Conservation (phyloP, 2,888 invertebrate species). For the Drosophila paranaensis region DNA sequence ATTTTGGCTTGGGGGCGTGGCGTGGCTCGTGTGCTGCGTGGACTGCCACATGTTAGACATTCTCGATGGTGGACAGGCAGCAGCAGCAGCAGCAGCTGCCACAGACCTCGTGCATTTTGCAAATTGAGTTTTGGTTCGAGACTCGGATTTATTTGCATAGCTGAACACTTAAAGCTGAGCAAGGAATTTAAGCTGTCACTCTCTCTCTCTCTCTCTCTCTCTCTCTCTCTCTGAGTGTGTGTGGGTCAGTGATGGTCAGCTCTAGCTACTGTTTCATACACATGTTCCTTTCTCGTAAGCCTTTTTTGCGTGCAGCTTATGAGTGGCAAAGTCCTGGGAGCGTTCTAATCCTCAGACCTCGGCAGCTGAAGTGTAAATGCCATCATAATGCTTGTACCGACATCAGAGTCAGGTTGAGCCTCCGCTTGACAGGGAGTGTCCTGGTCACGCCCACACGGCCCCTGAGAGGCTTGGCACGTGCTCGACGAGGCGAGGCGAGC, state of each 20-base stretch:
- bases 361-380: constrained; percentile 68
- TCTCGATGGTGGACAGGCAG: constrained; percentile 45
- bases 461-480: constrained; percentile 45
- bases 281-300: constrained; percentile 31
- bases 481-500: constrained; percentile 14
- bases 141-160: constrained; percentile 74
- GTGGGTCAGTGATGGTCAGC: constrained; percentile 29
- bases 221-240: not conserved
- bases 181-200: constrained; percentile 2
- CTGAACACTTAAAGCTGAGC: constrained; percentile 36
- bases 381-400: constrained; percentile 74
- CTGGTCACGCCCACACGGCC: constrained; percentile 14
- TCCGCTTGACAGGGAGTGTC: constrained; percentile 16
- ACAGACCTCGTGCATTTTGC: constrained; percentile 18
- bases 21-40: not conserved
- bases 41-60: constrained; percentile 57
- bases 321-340: constrained; percentile 42
- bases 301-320: constrained; percentile 51
- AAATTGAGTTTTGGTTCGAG: constrained; percentile 72
- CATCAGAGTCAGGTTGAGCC: constrained; percentile 51
- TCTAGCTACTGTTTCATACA: constrained; percentile 5
- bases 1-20: not conserved
- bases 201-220: not conserved
- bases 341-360: constrained; percentile 41
- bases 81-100: constrained; percentile 38